These are phyloP conservation scores for Lagorchestes hirsutus DNA, from an alignment of 2,797 vertebrate species.

Conservation along the genomic window DNA sequence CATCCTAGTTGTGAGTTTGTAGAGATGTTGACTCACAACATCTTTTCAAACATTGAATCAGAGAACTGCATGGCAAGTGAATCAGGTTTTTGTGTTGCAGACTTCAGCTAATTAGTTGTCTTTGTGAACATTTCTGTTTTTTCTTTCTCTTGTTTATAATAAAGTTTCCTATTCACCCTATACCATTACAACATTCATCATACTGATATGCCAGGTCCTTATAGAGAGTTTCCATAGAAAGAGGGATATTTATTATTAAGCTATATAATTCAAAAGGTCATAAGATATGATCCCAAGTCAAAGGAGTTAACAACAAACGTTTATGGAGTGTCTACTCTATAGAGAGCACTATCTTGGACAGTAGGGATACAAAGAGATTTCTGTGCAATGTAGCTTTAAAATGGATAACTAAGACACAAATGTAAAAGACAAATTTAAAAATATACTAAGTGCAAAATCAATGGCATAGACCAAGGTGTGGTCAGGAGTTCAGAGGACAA, in stretches of 20 bases:
- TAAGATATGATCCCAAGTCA: neutral
- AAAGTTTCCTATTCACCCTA: neutral
- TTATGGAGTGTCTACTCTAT: too few species aligned
- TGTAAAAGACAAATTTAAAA: neutral
- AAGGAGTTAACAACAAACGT: neutral
- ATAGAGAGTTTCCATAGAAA: neutral
- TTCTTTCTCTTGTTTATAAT: neutral
- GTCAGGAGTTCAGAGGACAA: neutral
- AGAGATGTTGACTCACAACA: slow-evolving; percentile 11
- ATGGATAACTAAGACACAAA: neutral
- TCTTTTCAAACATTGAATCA: neutral
- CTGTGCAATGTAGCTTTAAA: neutral
- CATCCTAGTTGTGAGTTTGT: neutral
- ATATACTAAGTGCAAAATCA: neutral
- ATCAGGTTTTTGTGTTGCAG: neutral
- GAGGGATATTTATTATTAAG: neutral
- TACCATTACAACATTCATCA: neutral
- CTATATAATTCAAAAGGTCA: neutral
- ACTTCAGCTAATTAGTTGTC: neutral
- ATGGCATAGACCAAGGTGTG: neutral
- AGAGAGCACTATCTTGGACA: too few species aligned
- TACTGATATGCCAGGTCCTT: neutral
- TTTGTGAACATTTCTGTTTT: neutral
- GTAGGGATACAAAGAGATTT: neutral
- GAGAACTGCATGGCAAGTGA: neutral